Base-by-base conservation (phyloP, 1,140 invertebrate species). In the Drosophila sechellia region DNA sequence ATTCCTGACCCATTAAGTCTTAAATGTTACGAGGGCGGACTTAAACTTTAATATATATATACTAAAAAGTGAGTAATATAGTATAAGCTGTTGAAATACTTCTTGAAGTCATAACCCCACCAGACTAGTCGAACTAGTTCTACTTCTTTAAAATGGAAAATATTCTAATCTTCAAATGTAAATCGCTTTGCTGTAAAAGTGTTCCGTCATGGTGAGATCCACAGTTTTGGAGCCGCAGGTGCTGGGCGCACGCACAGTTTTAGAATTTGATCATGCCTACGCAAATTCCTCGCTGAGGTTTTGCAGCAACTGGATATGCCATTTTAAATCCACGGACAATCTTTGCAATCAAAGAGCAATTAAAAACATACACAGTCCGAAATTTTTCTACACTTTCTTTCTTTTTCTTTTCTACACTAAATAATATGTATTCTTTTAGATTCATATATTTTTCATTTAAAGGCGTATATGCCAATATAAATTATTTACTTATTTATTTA, bases 281-380 rank as follows among this genome's bases (percentile, higher is more conserved):
- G 43, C 45, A 15, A 75, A 66, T 66, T 66, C 53, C 61, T 43
- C 2, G 1, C 27, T 20, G 6, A 13, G 58, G 71, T 75, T 76
- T 54, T 10, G 11, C 2, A 46, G 15, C n/a, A 3, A 43, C 27
- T 50, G 35, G 13, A 49, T 10, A 57, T 12, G 37, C 46, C 31
- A 31, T 64, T 64, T 73, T 64, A 5, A 25, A 5, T 40, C 20
- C 49, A 61, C 25, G 13, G 4, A 3, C 31, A 55, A 63, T 25
- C 34, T 35, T 42, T 35, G 17, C 20, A 54, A 20, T 22, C 13
- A 42, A 40, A 17, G 8, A 54, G 34, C 12, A 40, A n/a, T 27
- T 31, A 20, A 48, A 27, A 49, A 37, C 15, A 12, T 45, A n/a
- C 11, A 65, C 39, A 50, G 52, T 27, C 22, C 42, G 3, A 40